Evolutionary conservation across 2,888 invertebrate species (phyloP).

Genomic region (Noctuana brunneofusca): DNA sequence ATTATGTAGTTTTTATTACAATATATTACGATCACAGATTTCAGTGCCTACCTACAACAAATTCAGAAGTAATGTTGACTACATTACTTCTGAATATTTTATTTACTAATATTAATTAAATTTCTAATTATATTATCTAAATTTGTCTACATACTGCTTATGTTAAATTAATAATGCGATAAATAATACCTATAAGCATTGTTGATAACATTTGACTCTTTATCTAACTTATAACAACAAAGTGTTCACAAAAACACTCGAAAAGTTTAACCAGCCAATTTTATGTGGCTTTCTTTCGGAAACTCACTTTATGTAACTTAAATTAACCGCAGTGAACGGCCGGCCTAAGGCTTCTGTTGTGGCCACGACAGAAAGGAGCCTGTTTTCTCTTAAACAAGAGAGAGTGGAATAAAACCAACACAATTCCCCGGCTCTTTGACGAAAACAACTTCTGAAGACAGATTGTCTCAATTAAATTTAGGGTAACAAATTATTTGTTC

Average conservation of each 20-base stretch:
- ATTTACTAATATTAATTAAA: too few relatives aligned
- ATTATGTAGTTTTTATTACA: neutral
- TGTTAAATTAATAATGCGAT: too few relatives aligned
- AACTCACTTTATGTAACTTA: constrained; percentile 27
- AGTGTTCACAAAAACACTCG: too few relatives aligned
- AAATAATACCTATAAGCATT: too few relatives aligned
- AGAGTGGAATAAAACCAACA: constrained; percentile 32
- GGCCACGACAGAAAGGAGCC: constrained; percentile 25
- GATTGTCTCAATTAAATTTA: constrained; percentile 33
- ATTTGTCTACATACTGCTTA: too few relatives aligned
- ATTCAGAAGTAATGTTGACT: neutral
- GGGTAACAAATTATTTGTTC: constrained; percentile 31
- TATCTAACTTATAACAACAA: too few relatives aligned
- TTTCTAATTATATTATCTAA: too few relatives aligned
- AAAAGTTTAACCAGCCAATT: constrained; percentile 11
- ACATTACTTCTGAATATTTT: too few relatives aligned
- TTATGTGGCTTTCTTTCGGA: constrained; percentile 25
- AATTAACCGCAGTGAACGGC: constrained; percentile 31
- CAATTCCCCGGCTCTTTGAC: constrained; percentile 27
- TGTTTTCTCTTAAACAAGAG: constrained; percentile 31
- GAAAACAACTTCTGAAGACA: constrained; percentile 34
- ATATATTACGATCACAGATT: neutral
- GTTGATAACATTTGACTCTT: too few relatives aligned
- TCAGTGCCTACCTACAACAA: neutral
- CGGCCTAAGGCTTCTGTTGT: constrained; percentile 31